Conservation (phyloP, 2,797 vertebrate genomes). For the Pangasius krempfi region DNA sequence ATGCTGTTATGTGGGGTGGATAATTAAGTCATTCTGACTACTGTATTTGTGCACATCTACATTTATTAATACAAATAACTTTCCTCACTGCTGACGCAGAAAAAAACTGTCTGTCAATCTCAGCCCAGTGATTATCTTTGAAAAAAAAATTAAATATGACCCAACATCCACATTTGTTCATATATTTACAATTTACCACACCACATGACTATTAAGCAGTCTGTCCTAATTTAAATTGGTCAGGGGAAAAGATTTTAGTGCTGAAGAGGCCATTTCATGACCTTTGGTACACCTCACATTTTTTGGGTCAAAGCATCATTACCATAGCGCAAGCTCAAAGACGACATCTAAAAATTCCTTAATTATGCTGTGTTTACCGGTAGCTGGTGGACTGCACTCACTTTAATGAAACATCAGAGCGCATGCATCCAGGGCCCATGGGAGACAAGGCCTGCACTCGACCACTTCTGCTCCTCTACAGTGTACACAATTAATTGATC, state of each 20-base stretch:
- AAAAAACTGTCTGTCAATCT: slow-evolving; percentile 70
- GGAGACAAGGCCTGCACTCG: slow-evolving; percentile 92
- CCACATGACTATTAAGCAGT: slow-evolving; percentile 97
- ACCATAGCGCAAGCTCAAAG: slow-evolving; percentile 99
- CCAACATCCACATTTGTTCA: slow-evolving; percentile 64
- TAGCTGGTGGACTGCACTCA: slow-evolving; percentile 93
- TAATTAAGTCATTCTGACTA: slow-evolving; percentile 56
- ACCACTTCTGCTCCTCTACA: slow-evolving; percentile 90
- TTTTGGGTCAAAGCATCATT: slow-evolving; percentile 99
- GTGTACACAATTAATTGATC: slow-evolving; percentile 99
- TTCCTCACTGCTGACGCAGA: slow-evolving; percentile 58
- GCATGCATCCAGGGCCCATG: slow-evolving; percentile 91
- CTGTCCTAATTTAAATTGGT: slow-evolving; percentile 97
- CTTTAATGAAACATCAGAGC: slow-evolving; percentile 97
- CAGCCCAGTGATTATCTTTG: slow-evolving; percentile 70
- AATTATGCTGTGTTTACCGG: slow-evolving; percentile 99
- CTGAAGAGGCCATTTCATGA: slow-evolving; percentile 95
- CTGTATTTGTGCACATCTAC: slow-evolving; percentile 52
- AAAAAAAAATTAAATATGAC: slow-evolving; percentile 49
- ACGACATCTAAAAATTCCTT: slow-evolving; percentile 96
- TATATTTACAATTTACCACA: slow-evolving; percentile 93
- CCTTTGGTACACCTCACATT: slow-evolving; percentile 92
- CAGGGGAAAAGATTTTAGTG: slow-evolving; percentile 95
- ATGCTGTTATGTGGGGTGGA: slow-evolving; percentile 37
- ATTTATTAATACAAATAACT: slow-evolving; percentile 53